These are phyloP conservation scores for Pycnonotus jocosus DNA, from an alignment of 2,113 vertebrate genomes.

Conservation along the genomic window DNA sequence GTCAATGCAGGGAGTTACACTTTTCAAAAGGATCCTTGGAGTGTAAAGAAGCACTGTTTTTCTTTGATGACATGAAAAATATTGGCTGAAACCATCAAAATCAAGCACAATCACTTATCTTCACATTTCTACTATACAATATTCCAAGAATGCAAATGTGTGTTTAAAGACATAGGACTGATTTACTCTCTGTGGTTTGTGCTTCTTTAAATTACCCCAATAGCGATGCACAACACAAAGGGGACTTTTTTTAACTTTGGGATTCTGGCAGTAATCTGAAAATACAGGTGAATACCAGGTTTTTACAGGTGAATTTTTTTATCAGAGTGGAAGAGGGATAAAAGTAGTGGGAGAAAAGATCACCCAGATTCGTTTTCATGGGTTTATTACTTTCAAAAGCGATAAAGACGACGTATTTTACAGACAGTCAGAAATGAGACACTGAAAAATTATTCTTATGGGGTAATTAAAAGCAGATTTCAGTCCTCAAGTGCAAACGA, in stretches of 20 bases:
- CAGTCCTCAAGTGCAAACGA: not conserved
- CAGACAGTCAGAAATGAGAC: not conserved
- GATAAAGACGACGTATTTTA: not conserved
- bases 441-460: not conserved
- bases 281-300: no score
- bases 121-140: not conserved
- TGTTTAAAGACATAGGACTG: not conserved
- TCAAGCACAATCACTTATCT: not conserved
- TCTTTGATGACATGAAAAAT: not conserved
- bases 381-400: not conserved
- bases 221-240: not conserved
- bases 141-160: not conserved
- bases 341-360: not conserved
- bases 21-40: not conserved
- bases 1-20: not conserved
- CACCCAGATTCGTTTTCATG: not conserved
- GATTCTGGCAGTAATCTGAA: not conserved
- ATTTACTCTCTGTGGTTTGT: not conserved
- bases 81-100: not conserved
- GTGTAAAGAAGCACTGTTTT: not conserved
- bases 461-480: not conserved
- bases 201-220: not conserved
- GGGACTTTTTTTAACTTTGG: not conserved
- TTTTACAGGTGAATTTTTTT: not conserved
- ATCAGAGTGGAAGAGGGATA: not conserved